A percentile compares a stretch with the other conserved stretches of the same genome.
phyloP scores from a whole-genome alignment of 2,797 vertebrate species.

The Cetoscarus ocellatus region DNA sequence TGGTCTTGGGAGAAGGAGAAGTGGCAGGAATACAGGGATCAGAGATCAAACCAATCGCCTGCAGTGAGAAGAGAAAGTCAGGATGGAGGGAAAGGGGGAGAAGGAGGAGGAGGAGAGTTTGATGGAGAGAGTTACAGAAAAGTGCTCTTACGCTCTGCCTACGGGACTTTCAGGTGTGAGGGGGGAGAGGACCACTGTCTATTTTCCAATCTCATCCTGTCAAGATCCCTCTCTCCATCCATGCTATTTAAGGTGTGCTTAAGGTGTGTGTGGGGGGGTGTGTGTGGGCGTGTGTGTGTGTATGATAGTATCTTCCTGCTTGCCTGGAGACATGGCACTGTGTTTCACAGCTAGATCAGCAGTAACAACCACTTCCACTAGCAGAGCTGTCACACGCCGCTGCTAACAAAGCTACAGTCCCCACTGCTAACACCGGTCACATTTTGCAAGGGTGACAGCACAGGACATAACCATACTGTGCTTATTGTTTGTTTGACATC shows the following conservation, averaged over 20 bases:
- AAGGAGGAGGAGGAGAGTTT: constrained; percentile 56
- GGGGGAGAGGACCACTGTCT: constrained; percentile 65
- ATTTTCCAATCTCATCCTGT: constrained; percentile 67
- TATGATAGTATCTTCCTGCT: constrained; percentile 69
- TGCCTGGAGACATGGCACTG: constrained; percentile 75
- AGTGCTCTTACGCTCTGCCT: constrained; percentile 67
- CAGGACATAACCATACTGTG: constrained; percentile 58
- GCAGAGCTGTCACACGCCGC: constrained; percentile 73
- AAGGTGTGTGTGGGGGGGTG: neutral
- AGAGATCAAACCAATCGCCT: constrained; percentile 76
- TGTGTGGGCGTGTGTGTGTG: neutral
- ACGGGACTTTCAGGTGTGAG: constrained; percentile 73
- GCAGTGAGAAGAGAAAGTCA: constrained; percentile 66
- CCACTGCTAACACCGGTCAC: constrained; percentile 74
- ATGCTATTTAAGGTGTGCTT: constrained; percentile 43
- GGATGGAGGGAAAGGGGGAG: constrained; percentile 30
- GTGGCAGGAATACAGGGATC: constrained; percentile 69
- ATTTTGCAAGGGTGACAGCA: constrained; percentile 77
- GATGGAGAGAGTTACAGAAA: constrained; percentile 72
- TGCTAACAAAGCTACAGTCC: constrained; percentile 77
- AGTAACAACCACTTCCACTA: constrained; percentile 77
- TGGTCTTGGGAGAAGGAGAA: constrained; percentile 50
- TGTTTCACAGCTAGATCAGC: constrained; percentile 78
- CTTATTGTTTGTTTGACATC: constrained; percentile 52
- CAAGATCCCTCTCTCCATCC: constrained; percentile 52